phyloP scores from a whole-genome alignment of 2,797 vertebrate species.

The Pitangus sulphuratus region DNA sequence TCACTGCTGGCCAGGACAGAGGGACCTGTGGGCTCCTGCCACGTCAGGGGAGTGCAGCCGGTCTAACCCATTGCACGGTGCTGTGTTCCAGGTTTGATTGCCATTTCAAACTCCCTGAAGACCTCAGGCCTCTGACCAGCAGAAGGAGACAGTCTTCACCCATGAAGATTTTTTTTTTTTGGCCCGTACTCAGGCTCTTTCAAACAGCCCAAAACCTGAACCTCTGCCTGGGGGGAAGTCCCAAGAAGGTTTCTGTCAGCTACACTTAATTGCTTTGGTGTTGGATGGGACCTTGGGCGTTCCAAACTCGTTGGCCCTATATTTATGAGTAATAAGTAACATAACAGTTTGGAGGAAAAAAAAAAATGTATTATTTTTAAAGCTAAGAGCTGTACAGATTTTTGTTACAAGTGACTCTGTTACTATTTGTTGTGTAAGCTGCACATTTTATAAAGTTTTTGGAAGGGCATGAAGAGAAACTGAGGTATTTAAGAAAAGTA shows the following conservation, averaged over 20 bases:
- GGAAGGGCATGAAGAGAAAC: constrained; percentile 31
- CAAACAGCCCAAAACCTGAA: background rate
- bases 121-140: constrained; percentile 48
- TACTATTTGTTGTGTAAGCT: constrained; percentile 68
- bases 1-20: background rate
- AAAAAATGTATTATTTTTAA: constrained; percentile 63
- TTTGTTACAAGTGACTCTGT: constrained; percentile 68
- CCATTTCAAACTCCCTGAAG: constrained; percentile 48
- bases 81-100: constrained; percentile 71
- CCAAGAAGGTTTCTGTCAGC: background rate
- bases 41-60: fast-evolving
- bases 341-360: background rate
- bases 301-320: background rate
- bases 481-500: constrained; percentile 63
- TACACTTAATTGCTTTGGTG: background rate
- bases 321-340: constrained; percentile 36
- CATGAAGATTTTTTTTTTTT: background rate
- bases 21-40: background rate
- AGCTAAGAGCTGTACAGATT: constrained; percentile 73
- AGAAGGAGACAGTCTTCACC: constrained; percentile 33
- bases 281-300: constrained; percentile 40
- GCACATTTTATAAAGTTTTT: constrained; percentile 70
- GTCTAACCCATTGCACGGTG: constrained; percentile 31
- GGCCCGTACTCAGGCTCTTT: background rate
- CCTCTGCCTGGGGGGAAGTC: background rate